Evolutionary conservation across 2,888 invertebrate species (phyloP).

Genomic region (Anagyrus pseudococci): DNA sequence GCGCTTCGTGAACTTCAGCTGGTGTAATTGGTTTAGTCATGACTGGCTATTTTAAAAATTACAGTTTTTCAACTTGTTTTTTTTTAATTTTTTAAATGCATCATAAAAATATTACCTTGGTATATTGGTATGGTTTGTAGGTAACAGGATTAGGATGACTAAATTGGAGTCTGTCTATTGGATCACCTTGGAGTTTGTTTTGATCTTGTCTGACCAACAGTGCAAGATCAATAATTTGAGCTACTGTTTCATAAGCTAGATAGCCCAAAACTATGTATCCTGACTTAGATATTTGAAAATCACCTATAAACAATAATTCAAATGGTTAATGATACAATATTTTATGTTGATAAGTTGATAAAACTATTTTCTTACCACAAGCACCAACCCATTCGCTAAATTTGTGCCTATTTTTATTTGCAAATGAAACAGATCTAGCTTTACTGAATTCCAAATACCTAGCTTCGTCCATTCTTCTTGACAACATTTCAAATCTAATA

Average conservation of each 20-base stretch:
- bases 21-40: conserved; percentile 78
- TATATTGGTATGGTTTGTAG: conserved; percentile 57
- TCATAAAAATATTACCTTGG: conserved; percentile 46
- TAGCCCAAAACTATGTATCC: conserved; percentile 83
- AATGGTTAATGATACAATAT: too few relatives aligned
- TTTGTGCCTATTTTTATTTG: conserved; percentile 64
- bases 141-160: conserved; percentile 69
- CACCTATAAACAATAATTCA: conserved; percentile 60
- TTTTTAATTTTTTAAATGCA: neutral
- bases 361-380: conserved; percentile 50
- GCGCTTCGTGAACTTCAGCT: conserved; percentile 82
- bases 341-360: too few relatives aligned
- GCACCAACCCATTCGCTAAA: conserved; percentile 54
- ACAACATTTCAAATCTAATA: conserved; percentile 65
- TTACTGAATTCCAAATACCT: conserved; percentile 79
- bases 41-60: conserved; percentile 46
- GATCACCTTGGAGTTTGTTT: conserved; percentile 72
- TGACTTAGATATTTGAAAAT: conserved; percentile 68
- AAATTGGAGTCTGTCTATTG: conserved; percentile 71
- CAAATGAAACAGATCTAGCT: conserved; percentile 79
- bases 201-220: conserved; percentile 81
- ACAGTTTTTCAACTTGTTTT: neutral
- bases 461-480: conserved; percentile 63
- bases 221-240: conserved; percentile 85
- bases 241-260: conserved; percentile 89